A percentile compares a stretch with the other conserved stretches of the same genome.
These are phyloP conservation scores for Barbus barbus DNA, from an alignment of 2,113 vertebrate genomes.

Conservation along the genomic window DNA sequence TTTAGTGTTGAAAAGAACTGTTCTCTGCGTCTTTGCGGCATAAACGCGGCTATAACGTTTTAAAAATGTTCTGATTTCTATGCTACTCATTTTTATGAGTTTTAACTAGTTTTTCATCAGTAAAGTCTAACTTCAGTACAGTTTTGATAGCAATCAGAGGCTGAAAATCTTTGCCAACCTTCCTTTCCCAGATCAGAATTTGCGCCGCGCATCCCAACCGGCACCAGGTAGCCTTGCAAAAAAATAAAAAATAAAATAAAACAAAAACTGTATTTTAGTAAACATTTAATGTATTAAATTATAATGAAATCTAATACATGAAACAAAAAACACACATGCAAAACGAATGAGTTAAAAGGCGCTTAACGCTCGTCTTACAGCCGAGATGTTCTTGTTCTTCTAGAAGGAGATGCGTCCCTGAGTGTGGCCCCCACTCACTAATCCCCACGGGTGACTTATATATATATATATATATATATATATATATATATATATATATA, in stretches of 20 bases:
- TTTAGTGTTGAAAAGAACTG: no score
- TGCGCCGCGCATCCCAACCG: constrained; percentile 61
- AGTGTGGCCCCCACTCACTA: not conserved
- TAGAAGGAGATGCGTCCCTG: not conserved
- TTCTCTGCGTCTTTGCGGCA: not conserved
- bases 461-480: no score
- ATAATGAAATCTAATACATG: not conserved
- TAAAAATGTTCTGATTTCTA: no score
- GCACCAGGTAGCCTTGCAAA: no score
- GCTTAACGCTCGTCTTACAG: not conserved
- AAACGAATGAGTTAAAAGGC: not conserved
- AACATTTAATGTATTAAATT: not conserved
- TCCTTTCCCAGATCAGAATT: constrained; percentile 50
- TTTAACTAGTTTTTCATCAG: not conserved
- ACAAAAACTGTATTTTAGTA: not conserved
- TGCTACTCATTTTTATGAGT: no score
- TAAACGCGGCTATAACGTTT: no score
- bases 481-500: no score
- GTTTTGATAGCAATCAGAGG: no score
- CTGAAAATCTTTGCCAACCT: constrained; percentile 56
- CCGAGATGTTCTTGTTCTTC: not conserved
- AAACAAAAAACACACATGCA: not conserved
- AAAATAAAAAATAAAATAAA: no score
- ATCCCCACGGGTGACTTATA: constrained; percentile 45
- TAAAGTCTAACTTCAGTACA: no score